phyloP scores from a whole-genome alignment of 2,888 invertebrate genomes.

The Dasypogon diadema region DNA sequence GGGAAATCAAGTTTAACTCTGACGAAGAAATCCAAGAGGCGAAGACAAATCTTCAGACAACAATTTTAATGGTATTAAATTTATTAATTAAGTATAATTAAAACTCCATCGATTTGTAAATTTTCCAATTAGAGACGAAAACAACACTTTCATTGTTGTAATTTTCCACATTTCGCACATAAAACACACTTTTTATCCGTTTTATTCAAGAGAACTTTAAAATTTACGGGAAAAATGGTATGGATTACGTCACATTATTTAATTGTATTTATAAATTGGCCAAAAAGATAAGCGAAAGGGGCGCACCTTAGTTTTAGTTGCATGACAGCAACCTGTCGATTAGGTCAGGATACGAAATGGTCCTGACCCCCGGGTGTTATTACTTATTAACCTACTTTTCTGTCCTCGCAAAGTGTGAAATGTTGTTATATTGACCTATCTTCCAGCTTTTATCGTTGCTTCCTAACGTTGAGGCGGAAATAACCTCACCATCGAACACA shows the following conservation, averaged over 20 bases:
- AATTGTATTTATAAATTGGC: background rate
- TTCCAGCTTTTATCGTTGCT: conserved; percentile 38
- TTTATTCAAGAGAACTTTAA: too few relatives aligned
- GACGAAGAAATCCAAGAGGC: too few relatives aligned
- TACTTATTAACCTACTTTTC: conserved; percentile 31
- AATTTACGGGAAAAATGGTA: too few relatives aligned
- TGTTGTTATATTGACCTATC: conserved; percentile 22
- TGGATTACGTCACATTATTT: background rate
- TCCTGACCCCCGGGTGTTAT: background rate
- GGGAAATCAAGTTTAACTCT: too few relatives aligned
- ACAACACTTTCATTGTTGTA: too few relatives aligned
- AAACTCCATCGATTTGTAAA: too few relatives aligned
- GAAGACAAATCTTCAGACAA: too few relatives aligned
- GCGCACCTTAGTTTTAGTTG: conserved; percentile 12
- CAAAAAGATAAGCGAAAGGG: background rate
- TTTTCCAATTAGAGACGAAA: too few relatives aligned
- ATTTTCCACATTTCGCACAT: too few relatives aligned
- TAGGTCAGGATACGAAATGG: conserved; percentile 1
- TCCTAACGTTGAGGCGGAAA: conserved; percentile 7
- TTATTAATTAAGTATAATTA: too few relatives aligned
- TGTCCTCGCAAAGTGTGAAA: conserved; percentile 16
- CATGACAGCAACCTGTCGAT: conserved; percentile 20
- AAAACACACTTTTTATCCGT: too few relatives aligned
- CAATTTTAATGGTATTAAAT: too few relatives aligned
- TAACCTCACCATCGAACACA: background rate